Conservation (phyloP, 2,113 vertebrate species). For the Oenanthe melanoleuca region DNA sequence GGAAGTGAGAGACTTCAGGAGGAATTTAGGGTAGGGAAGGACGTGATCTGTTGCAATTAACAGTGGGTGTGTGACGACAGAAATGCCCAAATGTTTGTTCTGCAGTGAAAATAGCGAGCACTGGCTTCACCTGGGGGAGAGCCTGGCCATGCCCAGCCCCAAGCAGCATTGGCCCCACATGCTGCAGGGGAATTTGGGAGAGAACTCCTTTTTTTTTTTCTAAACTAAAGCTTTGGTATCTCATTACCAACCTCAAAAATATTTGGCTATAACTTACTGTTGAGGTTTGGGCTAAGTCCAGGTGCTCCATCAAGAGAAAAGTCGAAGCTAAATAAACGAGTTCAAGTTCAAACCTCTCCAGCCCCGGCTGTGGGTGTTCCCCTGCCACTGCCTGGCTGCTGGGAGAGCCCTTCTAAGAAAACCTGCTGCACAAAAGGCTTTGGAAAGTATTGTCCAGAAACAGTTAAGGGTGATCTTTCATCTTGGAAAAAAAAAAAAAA, state of each 20-base stretch:
- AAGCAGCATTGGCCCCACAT: not conserved
- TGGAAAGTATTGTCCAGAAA: conserved; percentile 25
- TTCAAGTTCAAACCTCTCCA: conserved; percentile 66
- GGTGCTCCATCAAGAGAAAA: conserved; percentile 62
- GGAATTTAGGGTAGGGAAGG: not conserved
- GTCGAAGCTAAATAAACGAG: conserved; percentile 65
- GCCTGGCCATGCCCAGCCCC: not conserved
- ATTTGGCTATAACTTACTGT: conserved; percentile 67
- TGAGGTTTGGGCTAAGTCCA: conserved; percentile 70
- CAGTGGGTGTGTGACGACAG: accelerated
- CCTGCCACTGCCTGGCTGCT: not conserved
- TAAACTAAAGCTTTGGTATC: conserved; percentile 19
- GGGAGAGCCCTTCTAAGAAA: conserved; percentile 63
- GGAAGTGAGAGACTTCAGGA: not conserved
- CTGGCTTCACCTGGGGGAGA: not conserved
- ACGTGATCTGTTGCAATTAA: accelerated
- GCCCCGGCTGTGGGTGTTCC: not conserved
- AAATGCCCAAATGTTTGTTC: not conserved
- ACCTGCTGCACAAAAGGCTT: conserved; percentile 36
- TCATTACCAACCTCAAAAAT: conserved; percentile 68
- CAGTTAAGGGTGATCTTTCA: conserved; percentile 36
- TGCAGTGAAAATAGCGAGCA: accelerated
- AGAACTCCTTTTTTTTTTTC: not conserved
- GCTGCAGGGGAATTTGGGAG: conserved; percentile 35
- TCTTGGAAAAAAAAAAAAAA: not conserved